Evolutionary conservation across 35 echinoderm and acorn worm species (phyloP).

Genomic region (Lytechinus variegatus): DNA sequence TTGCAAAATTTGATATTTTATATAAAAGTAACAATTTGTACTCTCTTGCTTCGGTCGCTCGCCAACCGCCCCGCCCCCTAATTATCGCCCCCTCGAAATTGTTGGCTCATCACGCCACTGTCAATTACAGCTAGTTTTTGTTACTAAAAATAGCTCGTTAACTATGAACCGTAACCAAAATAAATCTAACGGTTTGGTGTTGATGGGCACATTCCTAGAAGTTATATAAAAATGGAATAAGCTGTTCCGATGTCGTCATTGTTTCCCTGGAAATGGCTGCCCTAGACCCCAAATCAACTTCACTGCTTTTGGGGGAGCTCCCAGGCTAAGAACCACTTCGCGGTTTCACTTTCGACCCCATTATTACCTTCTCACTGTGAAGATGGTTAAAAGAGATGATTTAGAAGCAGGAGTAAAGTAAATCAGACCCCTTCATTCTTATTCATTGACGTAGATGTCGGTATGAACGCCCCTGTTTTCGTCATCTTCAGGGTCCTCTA

Average conservation of each 20-base stretch:
- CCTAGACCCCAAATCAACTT: not conserved
- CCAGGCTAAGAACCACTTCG: not conserved
- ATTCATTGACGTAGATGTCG: slow-evolving; percentile 11
- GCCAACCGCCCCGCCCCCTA: too few species aligned
- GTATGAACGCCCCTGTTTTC: not conserved
- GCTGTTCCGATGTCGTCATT: not conserved
- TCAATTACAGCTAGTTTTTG: not conserved
- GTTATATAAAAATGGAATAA: not conserved
- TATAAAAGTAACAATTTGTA: too few species aligned
- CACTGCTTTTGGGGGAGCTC: not conserved
- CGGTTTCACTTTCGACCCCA: not conserved
- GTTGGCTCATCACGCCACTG: too few species aligned
- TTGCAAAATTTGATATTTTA: too few species aligned
- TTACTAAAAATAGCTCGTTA: not conserved
- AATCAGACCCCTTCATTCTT: not conserved
- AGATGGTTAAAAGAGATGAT: not conserved
- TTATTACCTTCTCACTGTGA: not conserved
- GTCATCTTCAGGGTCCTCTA: not conserved
- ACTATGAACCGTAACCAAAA: not conserved
- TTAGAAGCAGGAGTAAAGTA: not conserved
- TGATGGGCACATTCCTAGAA: not conserved
- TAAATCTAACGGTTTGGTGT: not conserved
- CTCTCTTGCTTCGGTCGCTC: too few species aligned
- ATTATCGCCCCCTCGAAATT: too few species aligned
- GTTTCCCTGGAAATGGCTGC: not conserved